Evolutionary conservation across 1,140 invertebrate genomes (phyloP), one percentile per base, ranked within the genome.

Genomic region (Drosophila guanche): DNA sequence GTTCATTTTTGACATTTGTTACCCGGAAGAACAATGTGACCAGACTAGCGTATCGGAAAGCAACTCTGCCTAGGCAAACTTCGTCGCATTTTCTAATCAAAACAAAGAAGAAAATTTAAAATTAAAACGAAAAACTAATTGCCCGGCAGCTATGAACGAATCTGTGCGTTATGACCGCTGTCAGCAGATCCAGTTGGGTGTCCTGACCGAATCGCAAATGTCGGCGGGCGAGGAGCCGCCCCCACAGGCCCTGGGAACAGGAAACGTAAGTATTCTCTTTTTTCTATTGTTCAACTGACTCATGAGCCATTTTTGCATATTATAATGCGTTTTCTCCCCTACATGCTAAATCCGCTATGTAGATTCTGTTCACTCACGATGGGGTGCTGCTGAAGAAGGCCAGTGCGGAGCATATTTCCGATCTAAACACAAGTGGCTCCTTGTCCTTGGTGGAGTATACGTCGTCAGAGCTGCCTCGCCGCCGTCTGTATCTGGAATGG

Each of bases 401-500:
- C 33, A 92, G 92, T 40, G 92, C 93, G 0, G 92, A 92, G 40
- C 92, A 94, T 25, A 93, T 93, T 27, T 90, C 91, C 4, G 93
- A 94, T 63, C 79, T 94, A 14, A 94, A 94, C 78, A 92, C 92
- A 5, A 93, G 93, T 54, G 94, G 94, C 3, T 93, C 94, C 60
- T 88, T 95, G 5, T 94, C 92, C 55, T 91, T 95, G 52, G 93
- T 93, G 2, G 92, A 93, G 74, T 93, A 94, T 79, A 74, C 16
- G 16, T 20, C 51, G 3, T n/a, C 57, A n/a, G 58, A 57, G 4
- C 29, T 69, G 20, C 74, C 91, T 0, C 85, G 84, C 20, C 86
- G 88, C 22, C 91, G 90, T 14, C 91, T 93, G 71, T 95, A 93
- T 45, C 94, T 97, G 40, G 96, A 97, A 92, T 97, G 96, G 96